A percentile compares a stretch with the other conserved stretches of the same genome.
Evolutionary conservation across 2,888 invertebrate species (phyloP).

Genomic region (Pristionchus arcanus): DNA sequence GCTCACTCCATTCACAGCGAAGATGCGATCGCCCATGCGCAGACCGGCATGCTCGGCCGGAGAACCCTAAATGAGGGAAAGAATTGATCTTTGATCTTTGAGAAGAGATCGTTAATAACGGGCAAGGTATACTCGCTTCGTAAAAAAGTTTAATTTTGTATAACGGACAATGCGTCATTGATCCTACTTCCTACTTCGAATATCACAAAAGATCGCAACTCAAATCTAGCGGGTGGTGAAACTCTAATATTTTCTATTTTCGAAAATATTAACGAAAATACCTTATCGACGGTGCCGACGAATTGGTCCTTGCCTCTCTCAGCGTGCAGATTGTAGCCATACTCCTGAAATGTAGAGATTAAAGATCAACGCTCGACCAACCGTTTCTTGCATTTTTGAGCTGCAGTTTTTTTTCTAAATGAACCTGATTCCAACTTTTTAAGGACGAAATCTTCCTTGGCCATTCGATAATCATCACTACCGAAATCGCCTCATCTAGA

Average conservation of each 20-base stretch:
- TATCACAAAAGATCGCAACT: not conserved
- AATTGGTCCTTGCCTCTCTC: constrained; percentile 75
- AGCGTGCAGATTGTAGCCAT: constrained; percentile 78
- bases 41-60: constrained; percentile 72
- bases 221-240: not conserved
- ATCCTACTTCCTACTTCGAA: not conserved
- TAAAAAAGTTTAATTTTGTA: not conserved
- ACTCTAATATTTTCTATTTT: not conserved
- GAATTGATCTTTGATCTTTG: not conserved
- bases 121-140: not conserved
- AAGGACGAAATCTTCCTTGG: too few relatives aligned
- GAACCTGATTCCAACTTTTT: not conserved
- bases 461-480: not conserved
- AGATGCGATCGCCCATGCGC: constrained; percentile 74
- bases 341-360: constrained; percentile 70
- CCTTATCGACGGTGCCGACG: constrained; percentile 75
- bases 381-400: not conserved
- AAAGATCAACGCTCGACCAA: not conserved
- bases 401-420: not conserved
- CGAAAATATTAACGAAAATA: constrained; percentile 16
- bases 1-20: constrained; percentile 77
- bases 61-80: constrained; percentile 48
- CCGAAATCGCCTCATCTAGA: not conserved
- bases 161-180: not conserved
- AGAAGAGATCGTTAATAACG: not conserved